A percentile compares a stretch with the other conserved stretches of the same genome.
These are phyloP conservation scores for Lepidurus arcticus DNA, from an alignment of 1,140 invertebrate species.

Conservation along the genomic window DNA sequence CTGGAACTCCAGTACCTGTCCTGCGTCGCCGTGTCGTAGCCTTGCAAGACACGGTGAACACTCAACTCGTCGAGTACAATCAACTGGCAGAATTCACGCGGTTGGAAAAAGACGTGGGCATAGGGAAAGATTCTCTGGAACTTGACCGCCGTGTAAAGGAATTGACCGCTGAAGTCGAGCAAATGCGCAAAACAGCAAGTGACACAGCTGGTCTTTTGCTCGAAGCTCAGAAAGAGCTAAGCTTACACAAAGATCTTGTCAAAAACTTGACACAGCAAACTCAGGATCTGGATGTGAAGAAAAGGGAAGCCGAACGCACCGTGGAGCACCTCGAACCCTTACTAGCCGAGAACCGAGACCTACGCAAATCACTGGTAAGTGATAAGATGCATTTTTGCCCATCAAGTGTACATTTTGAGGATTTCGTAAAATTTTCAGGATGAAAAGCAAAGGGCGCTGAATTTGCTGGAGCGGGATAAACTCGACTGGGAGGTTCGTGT, in stretches of 20 bases:
- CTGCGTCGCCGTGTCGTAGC: not conserved
- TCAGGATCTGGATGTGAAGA: not conserved
- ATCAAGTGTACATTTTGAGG: no score
- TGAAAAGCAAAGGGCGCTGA: not conserved
- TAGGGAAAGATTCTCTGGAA: not conserved
- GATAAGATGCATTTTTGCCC: no score
- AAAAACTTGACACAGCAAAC: not conserved
- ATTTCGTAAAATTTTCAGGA: not conserved
- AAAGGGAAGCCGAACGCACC: not conserved
- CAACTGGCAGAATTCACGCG: not conserved
- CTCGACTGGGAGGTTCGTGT: not conserved
- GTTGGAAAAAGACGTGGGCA: not conserved
- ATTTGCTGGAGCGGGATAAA: not conserved
- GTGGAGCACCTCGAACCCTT: not conserved
- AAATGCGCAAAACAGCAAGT: not conserved
- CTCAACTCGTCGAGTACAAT: not conserved
- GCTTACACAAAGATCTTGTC: not conserved
- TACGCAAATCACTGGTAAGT: not conserved
- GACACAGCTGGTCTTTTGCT: not conserved
- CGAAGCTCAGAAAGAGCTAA: not conserved
- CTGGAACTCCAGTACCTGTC: not conserved
- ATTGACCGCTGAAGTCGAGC: not conserved
- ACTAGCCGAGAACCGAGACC: not conserved
- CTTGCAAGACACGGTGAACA: not conserved
- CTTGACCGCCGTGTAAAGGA: not conserved